These are phyloP conservation scores for Asarcornis scutulata DNA, from an alignment of 2,113 vertebrate genomes.

Conservation along the genomic window DNA sequence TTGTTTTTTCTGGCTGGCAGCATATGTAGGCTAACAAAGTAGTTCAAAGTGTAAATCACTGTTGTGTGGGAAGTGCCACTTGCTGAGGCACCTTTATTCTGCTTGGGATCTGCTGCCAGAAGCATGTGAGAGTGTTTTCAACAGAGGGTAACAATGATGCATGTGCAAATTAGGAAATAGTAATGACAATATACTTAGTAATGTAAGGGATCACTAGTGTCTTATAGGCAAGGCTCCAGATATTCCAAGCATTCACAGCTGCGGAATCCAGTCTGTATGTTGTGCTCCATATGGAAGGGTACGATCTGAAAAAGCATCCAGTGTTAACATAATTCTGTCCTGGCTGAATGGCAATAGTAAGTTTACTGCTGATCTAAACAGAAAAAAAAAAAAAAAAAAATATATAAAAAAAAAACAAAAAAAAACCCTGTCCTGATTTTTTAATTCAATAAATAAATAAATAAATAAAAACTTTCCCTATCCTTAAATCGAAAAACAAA, in stretches of 20 bases:
- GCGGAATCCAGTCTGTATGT: neutral
- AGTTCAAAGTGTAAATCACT: neutral
- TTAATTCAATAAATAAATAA: neutral
- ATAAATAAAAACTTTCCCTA: neutral
- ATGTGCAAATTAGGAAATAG: neutral
- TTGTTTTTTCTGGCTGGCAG: neutral
- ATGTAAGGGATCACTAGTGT: neutral
- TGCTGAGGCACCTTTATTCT: neutral
- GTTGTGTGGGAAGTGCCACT: neutral
- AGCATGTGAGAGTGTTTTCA: neutral
- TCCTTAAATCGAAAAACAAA: neutral
- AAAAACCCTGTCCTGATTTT: neutral
- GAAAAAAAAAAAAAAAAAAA: neutral
- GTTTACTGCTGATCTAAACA: neutral
- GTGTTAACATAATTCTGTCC: neutral
- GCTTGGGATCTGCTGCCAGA: neutral
- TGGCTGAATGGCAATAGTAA: neutral
- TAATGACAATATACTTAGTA: neutral
- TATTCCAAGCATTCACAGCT: neutral
- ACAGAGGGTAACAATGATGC: neutral
- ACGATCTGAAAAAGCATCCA: neutral
- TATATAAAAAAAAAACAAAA: rapidly evolving
- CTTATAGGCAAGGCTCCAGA: neutral
- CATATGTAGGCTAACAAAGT: neutral
- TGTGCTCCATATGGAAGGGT: neutral